Evolutionary conservation across 1,140 invertebrate species (phyloP).

Genomic region (Geopemphigus sp.): DNA sequence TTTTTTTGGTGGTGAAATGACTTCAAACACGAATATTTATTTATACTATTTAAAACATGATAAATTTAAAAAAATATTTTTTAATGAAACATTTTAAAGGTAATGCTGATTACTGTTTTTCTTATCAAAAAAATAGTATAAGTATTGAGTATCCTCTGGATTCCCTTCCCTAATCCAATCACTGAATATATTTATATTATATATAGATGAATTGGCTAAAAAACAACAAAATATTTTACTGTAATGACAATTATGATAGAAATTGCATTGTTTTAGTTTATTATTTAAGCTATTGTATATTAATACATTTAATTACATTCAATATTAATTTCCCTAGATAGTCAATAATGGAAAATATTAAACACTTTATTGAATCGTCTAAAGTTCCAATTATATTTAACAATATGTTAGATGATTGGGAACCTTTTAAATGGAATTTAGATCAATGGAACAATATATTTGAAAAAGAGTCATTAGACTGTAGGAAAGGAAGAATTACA

Average conservation of each 20-base stretch:
- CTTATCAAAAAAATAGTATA: too few relatives aligned
- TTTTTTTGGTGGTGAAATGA: too few relatives aligned
- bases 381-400: slow-evolving; percentile 27
- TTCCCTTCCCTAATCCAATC: too few relatives aligned
- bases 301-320: neutral
- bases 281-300: neutral
- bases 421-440: slow-evolving; percentile 37
- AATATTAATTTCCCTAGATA: neutral
- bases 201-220: too few relatives aligned
- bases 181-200: too few relatives aligned
- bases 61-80: too few relatives aligned
- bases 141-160: too few relatives aligned
- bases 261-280: neutral
- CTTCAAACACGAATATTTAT: too few relatives aligned
- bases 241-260: neutral
- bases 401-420: slow-evolving; percentile 47
- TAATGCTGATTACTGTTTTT: too few relatives aligned
- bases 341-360: neutral
- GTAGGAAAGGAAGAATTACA: slow-evolving; percentile 44
- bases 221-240: too few relatives aligned
- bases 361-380: slow-evolving; percentile 33
- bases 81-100: too few relatives aligned
- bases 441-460: slow-evolving; percentile 47
- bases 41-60: too few relatives aligned
- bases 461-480: slow-evolving; percentile 32